Evolutionary conservation across 2,888 invertebrate species (phyloP), one percentile per base, ranked within the genome.

Genomic region (Dryocosmus kuriphilus): DNA sequence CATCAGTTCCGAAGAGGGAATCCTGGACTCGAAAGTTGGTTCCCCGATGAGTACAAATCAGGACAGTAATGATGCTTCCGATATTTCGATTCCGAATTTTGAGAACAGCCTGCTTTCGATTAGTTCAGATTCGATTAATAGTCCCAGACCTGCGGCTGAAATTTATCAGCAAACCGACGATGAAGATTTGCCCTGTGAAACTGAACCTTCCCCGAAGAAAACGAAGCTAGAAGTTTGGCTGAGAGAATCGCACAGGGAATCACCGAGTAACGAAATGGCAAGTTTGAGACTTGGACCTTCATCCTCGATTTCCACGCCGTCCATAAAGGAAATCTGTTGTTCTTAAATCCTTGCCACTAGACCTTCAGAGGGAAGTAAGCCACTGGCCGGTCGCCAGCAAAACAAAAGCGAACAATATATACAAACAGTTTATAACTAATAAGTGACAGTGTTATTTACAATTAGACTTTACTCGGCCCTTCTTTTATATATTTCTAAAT

Each of bases 141-240:
- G 84, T 7, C 83, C 84, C 1, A 82, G 82, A 38, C 84, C 84
- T 0, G 19, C 57, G 41, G 19, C 51, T 51, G 51, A 30, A 27
- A 77, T 27, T 24, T 77, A 76, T 16, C 82, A 84, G 32, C 81
- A 81, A 74, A 81, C 78, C 16, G 90, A 90, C 30, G 90, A 89
- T 4, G 90, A 90, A 27, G 83, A 89, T 41, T 63, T 86, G 46
- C 77, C 87, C 16, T 88, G 84, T 19, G 96, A 96, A 91, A 92
- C 95, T 4, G 96, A 96, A 88, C 96, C 96, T 0, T 94, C 95
- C 6, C 95, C 95, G n/a, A 96, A 96, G 90, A 96, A 96, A 89
- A 94, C 94, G 65, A 93, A 92, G 85, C 86, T 92, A 9, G 92
- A 92, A 9, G 87, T 93, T 38, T 91, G 94, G 80, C 90, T 93